Base-by-base conservation (phyloP, 1,140 invertebrate species). In the Aethina tumida region DNA sequence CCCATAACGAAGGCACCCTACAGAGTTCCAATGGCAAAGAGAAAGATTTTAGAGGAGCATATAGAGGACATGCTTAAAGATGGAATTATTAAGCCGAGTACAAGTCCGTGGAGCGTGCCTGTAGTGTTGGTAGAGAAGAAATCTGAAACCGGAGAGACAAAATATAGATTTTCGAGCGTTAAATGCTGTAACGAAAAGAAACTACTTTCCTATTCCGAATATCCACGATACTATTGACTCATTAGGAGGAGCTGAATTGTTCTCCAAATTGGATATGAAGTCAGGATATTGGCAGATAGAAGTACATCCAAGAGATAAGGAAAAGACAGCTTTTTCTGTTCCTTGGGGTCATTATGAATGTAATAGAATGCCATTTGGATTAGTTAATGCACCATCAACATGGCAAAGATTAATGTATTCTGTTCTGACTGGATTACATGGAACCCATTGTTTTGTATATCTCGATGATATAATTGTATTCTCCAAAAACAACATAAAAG, bases 221-320 rank as follows among this genome's bases (percentile, higher is more conserved):
- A 63, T 70, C 9, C 57, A 63, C 12, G 60, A 66, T 8, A 60
- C 52, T 12, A 43, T 74, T 6, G 56, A 63, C 35, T 39, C 40
- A 7, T 27, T 70, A 20, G 50, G 47, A 9, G 50, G 51, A 2
- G 41, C 55, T 3, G 43, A 44, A 21, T 56, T 51, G 26, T 69
- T 70, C 37, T 49, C 54, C 1, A 49, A 55, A 0, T 32, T 71
- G 2, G 64, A 70, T 50, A 27, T 67, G 9, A 39, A 41, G 0
- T 52, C 45, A 27, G 67, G 67, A 0, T 71, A 63, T 42, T 64
- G 54, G 50, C 67, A 74, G 45, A 52, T 71, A 7, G 39, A 51
- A 21, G 37, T 71, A 0, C 49, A 58, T 2, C 26, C 38, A 30
- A 12, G 46, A 5, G 57, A 64, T 46, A 52, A 35, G 34, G 22